phyloP scores from a whole-genome alignment of 2,797 vertebrate species.

The Muscicapa comitata region DNA sequence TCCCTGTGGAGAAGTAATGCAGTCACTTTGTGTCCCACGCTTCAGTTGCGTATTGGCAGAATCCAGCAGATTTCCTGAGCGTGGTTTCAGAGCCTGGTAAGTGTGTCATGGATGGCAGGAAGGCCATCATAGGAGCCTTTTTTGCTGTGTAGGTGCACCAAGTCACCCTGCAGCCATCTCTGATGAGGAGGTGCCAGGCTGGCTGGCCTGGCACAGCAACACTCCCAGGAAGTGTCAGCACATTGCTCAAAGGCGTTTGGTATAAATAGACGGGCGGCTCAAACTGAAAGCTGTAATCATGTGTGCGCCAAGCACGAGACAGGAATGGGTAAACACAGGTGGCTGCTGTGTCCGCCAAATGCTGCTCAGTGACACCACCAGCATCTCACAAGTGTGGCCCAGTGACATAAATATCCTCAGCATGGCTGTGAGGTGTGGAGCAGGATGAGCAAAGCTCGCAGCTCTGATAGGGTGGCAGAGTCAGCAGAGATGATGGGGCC shows the following conservation, averaged over 20 bases:
- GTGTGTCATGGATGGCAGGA: neutral
- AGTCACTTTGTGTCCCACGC: neutral
- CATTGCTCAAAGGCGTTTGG: neutral
- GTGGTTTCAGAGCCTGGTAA: neutral
- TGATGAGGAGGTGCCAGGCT: neutral
- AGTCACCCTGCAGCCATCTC: neutral
- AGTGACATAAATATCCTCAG: conserved; percentile 6
- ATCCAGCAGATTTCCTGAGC: accelerated
- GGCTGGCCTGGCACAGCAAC: neutral
- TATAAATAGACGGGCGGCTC: conserved; percentile 3
- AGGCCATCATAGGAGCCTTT: neutral
- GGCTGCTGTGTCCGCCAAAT: neutral
- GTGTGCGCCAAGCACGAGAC: neutral
- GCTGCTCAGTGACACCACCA: neutral
- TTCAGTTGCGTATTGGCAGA: neutral
- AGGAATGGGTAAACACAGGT: neutral
- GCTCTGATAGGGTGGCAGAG: neutral
- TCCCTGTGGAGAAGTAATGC: neutral
- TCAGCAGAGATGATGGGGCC: neutral
- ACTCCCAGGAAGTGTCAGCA: neutral
- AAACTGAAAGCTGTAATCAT: neutral
- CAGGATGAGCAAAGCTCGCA: accelerated
- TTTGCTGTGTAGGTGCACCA: neutral
- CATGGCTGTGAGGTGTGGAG: accelerated
- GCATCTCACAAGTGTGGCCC: neutral